Percentiles rank a stretch among this genome's conserved stretches.
These are phyloP conservation scores for Gobiocypris rarus DNA, from an alignment of 2,113 vertebrate species.

Conservation along the genomic window DNA sequence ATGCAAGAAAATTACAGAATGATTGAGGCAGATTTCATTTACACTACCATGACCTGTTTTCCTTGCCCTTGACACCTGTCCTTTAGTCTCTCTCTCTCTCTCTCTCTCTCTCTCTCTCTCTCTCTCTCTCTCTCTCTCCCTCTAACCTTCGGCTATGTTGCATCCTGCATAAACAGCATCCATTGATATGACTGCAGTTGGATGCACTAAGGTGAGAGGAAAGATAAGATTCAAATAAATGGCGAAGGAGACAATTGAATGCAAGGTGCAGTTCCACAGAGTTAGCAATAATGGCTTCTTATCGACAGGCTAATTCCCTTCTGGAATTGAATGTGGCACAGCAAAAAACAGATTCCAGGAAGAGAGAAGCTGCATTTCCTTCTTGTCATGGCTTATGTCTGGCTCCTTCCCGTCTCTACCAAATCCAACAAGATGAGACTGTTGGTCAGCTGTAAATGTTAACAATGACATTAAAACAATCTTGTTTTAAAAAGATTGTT, in stretches of 20 bases:
- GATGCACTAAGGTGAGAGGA: slow-evolving; percentile 21
- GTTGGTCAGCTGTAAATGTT: not conserved
- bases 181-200: slow-evolving; percentile 22
- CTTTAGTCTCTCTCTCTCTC: not conserved
- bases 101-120: not conserved
- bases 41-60: not conserved
- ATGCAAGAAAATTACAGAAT: slow-evolving; percentile 6
- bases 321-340: slow-evolving; percentile 50
- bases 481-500: not conserved
- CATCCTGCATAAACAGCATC: slow-evolving; percentile 4
- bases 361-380: slow-evolving; percentile 25
- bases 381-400: not conserved
- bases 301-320: slow-evolving; percentile 51
- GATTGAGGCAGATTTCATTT: slow-evolving; percentile 17
- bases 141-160: not conserved
- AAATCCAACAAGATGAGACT: too few relatives aligned
- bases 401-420: not conserved
- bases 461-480: too few relatives aligned
- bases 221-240: slow-evolving; percentile 41
- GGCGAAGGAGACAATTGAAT: slow-evolving; percentile 18
- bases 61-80: slow-evolving; percentile 1
- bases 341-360: slow-evolving; percentile 36
- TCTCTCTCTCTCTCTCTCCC: not conserved
- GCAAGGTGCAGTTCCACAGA: slow-evolving; percentile 29
- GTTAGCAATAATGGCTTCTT: slow-evolving; percentile 46